Evolutionary conservation across 2,113 vertebrate genomes (phyloP), one percentile per base, ranked within the genome.

Genomic region (Podarcis muralis): DNA sequence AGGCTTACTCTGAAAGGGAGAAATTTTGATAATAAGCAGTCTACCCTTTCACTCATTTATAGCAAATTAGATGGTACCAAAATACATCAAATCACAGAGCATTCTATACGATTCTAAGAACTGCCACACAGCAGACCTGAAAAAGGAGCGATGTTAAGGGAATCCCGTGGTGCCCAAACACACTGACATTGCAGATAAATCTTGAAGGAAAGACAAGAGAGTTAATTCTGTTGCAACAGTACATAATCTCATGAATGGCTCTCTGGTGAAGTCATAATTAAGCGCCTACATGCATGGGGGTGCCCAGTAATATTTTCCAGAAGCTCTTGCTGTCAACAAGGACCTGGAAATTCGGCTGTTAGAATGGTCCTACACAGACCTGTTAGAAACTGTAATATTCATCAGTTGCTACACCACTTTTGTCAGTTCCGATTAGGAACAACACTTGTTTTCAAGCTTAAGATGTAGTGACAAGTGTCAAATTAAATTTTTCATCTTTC

Each of bases 221-320:
- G 83, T 92, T 96, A 95, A 95, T 95, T 94, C 88, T 82, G 3
- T 93, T 93, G 85, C 93, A 95, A 95, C 74, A 91, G 77, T 93
- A 62, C 86, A 85, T 91, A 94, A 95, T 95, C 88, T 96, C 86
- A 68, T 90, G 92, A 96, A 88, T 92, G 71, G 32, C 86, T 94
- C 86, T 95, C 86, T 69, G 69, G 74, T 84, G 90, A 95, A 95
- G 92, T 94, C 40, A n/a, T 95, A 94, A 96, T 97, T 94, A 96
- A 95, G 91, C 7, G 78, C 85, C 91, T 89, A 87, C 90, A 84
- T 92, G 90, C 59, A 32, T 12, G 6, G 65, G 91, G 86, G 77
- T 93, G 86, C 88, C 87, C 13, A 5, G 16, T 83, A 83, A 88
- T 87, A 92, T 92, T 93, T 94, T 88, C 93, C 91, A 87, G 83